Percentiles rank a stretch among this genome's conserved stretches.
These are phyloP conservation scores for Oscheius sp. DNA, from an alignment of 2,888 invertebrate genomes.

Conservation along the genomic window DNA sequence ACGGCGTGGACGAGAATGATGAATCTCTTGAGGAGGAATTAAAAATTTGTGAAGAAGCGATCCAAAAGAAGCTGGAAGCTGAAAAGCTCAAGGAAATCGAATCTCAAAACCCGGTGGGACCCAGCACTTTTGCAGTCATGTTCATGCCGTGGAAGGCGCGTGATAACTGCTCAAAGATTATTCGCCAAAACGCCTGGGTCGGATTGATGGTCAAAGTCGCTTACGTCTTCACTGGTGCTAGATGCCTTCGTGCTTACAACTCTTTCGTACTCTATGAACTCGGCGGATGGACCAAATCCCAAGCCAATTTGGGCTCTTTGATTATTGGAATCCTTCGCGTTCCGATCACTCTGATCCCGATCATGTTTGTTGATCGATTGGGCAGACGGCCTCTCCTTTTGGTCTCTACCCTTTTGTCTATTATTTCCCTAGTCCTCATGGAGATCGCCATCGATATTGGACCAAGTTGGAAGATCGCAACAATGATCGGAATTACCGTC, in stretches of 20 bases:
- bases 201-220: constrained; percentile 43
- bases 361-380: constrained; percentile 42
- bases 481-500: constrained; percentile 32
- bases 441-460: constrained; percentile 36
- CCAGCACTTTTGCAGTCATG: constrained; percentile 33
- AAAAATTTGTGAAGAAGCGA: constrained; percentile 25
- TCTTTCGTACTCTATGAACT: constrained; percentile 41
- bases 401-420: constrained; percentile 30
- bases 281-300: constrained; percentile 31
- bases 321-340: constrained; percentile 37
- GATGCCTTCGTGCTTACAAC: constrained; percentile 39
- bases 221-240: constrained; percentile 50
- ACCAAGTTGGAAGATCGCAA: constrained; percentile 33
- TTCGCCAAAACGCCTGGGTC: constrained; percentile 40
- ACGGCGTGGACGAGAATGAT: constrained; percentile 39
- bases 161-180: constrained; percentile 27
- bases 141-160: constrained; percentile 40
- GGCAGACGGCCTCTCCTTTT: constrained; percentile 43
- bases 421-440: constrained; percentile 30
- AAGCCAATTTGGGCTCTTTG: constrained; percentile 29
- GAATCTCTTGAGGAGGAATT: constrained; percentile 35
- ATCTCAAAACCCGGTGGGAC: neutral
- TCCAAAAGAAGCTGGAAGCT: constrained; percentile 32
- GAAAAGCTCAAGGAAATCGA: constrained; percentile 4
- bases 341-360: constrained; percentile 42